A percentile compares a stretch with the other conserved stretches of the same genome.
Conservation (phyloP, 2,888 invertebrate genomes). For the Stenchaetothrips biformis region DNA sequence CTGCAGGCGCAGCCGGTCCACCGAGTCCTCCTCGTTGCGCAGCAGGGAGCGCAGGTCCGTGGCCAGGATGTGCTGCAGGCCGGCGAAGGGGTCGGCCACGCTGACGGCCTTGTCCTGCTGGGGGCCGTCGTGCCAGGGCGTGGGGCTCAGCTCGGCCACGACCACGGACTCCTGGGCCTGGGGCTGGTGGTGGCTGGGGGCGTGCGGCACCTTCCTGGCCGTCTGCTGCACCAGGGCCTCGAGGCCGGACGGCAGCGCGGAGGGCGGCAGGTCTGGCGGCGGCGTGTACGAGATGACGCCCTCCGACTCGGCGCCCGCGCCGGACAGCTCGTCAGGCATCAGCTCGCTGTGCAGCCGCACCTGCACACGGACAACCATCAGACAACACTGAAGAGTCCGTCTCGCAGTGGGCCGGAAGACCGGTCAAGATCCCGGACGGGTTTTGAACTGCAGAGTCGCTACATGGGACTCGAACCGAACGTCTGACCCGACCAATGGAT, state of each 20-base stretch:
- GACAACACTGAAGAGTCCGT: no score
- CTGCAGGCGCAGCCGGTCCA: conserved; percentile 69
- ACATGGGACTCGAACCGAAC: no score
- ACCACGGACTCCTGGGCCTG: conserved; percentile 13
- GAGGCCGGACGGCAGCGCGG: conserved; percentile 4
- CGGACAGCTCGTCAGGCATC: background rate
- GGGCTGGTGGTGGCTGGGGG: conserved; percentile 35
- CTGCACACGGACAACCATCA: background rate
- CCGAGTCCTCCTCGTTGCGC: conserved; percentile 50
- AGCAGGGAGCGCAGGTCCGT: conserved; percentile 53
- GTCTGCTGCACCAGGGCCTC: conserved; percentile 14
- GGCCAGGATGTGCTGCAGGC: conserved; percentile 42
- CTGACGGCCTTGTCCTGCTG: background rate
- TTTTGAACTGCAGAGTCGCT: no score
- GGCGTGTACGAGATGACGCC: conserved; percentile 2
- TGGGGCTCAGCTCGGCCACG: conserved; percentile 13
- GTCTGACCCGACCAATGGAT: no score
- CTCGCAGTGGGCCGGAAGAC: no score
- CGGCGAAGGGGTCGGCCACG: conserved; percentile 10
- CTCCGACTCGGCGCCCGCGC: background rate
- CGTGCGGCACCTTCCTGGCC: background rate
- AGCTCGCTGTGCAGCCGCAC: conserved; percentile 10
- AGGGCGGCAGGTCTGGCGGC: conserved; percentile 6
- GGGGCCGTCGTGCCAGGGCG: background rate
- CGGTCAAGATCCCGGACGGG: no score